These are phyloP conservation scores for Onychomys leucogaster DNA, from an alignment of 2,797 vertebrate species.

Conservation along the genomic window DNA sequence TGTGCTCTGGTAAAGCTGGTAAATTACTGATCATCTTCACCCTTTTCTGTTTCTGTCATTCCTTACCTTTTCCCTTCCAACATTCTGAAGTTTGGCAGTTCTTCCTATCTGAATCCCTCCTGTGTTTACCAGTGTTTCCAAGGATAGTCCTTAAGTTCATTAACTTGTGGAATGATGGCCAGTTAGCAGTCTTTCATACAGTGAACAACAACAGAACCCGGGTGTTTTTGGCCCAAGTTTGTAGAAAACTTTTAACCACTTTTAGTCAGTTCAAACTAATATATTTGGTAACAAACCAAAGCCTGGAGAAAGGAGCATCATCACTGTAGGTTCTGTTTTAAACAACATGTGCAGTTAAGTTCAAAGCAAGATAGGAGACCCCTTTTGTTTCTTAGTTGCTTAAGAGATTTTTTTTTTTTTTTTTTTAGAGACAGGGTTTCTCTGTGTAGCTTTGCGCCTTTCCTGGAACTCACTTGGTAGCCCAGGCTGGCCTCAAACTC, in stretches of 20 bases:
- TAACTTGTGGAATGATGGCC: background rate
- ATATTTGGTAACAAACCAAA: background rate
- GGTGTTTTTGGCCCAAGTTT: background rate
- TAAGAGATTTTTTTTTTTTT: conserved; percentile 6
- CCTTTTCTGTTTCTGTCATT: conserved; percentile 78
- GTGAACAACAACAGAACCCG: conserved; percentile 54
- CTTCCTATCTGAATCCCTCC: conserved; percentile 44
- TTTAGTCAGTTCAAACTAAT: conserved; percentile 26
- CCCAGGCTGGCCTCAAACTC: no score
- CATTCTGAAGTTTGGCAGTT: conserved; percentile 73
- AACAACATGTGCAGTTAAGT: conserved; percentile 3
- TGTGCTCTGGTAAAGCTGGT: conserved; percentile 93
- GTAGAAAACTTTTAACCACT: conserved; percentile 31
- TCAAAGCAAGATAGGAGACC: conserved; percentile 3
- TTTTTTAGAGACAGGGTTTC: no score
- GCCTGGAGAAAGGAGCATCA: background rate
- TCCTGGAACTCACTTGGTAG: no score
- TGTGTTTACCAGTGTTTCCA: conserved; percentile 69
- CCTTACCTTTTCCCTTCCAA: conserved; percentile 68
- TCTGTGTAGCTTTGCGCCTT: no score
- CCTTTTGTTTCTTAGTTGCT: conserved; percentile 38
- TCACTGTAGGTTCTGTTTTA: conserved; percentile 44
- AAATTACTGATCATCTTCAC: conserved; percentile 88
- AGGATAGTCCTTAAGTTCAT: conserved; percentile 44
- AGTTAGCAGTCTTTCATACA: conserved; percentile 68